A percentile compares a stretch with the other conserved stretches of the same genome.
Conservation (phyloP, 1,140 invertebrate genomes). For the Drosophila seguyi region DNA sequence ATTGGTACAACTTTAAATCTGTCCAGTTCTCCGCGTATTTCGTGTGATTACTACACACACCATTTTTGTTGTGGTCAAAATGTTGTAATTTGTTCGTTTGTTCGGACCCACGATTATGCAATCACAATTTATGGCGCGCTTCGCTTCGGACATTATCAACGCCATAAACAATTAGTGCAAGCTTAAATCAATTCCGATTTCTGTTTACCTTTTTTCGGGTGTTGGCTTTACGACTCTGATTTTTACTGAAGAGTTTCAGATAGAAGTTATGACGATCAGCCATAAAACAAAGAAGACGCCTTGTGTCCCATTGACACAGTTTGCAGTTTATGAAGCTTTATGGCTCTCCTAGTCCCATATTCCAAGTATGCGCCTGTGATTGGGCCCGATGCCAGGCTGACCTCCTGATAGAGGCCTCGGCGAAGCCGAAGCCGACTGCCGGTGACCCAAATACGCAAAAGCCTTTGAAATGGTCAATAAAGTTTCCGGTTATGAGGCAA, state of each 20-base stretch:
- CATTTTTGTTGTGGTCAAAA: conserved; percentile 32
- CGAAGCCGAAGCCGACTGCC: conserved; percentile 4
- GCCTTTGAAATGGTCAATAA: conserved; percentile 33
- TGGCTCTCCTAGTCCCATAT: conserved; percentile 18
- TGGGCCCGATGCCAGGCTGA: conserved; percentile 35
- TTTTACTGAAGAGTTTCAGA: conserved; percentile 54
- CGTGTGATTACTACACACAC: conserved; percentile 33
- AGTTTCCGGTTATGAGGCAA: neutral
- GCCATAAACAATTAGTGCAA: conserved; percentile 63
- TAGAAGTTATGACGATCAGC: conserved; percentile 19
- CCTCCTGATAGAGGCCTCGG: conserved; percentile 24
- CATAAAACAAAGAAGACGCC: conserved; percentile 46
- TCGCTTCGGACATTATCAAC: conserved; percentile 61
- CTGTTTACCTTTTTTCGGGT: conserved; percentile 34
- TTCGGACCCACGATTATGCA: conserved; percentile 29
- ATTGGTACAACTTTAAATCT: conserved; percentile 41
- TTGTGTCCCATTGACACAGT: conserved; percentile 53
- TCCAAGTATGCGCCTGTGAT: conserved; percentile 13
- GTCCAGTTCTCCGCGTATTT: conserved; percentile 27
- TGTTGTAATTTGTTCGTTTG: conserved; percentile 25
- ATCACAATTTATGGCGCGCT: conserved; percentile 18
- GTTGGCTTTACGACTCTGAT: conserved; percentile 51
- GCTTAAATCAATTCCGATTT: conserved; percentile 61
- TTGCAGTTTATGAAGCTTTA: conserved; percentile 61
- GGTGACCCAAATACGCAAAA: conserved; percentile 48